A percentile compares a stretch with the other conserved stretches of the same genome.
Evolutionary conservation across 2,888 invertebrate genomes (phyloP).

Genomic region (Cephonodes hylas): DNA sequence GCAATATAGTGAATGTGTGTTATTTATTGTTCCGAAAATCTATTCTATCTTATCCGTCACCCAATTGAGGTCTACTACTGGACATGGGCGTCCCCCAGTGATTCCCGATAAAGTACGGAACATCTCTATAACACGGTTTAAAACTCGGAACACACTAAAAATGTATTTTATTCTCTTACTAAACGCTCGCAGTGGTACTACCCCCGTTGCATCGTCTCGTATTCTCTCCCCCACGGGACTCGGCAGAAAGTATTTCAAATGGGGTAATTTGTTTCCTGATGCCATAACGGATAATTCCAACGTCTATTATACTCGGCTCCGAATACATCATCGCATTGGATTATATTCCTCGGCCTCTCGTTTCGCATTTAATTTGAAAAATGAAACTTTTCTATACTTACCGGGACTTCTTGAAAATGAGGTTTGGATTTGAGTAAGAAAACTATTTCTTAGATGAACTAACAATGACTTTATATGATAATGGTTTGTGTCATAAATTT

Average conservation of each 20-base stretch:
- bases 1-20: too few relatives aligned
- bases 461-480: too few relatives aligned
- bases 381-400: neutral
- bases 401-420: neutral
- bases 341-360: neutral
- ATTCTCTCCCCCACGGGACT: constrained; percentile 39
- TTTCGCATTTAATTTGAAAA: neutral
- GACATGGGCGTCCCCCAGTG: too few relatives aligned
- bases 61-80: too few relatives aligned
- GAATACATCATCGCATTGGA: neutral
- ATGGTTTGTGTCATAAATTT: too few relatives aligned
- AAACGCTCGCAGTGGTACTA: constrained; percentile 28
- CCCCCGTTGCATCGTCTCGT: constrained; percentile 22
- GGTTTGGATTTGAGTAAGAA: too few relatives aligned
- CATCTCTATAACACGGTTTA: too few relatives aligned
- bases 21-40: too few relatives aligned
- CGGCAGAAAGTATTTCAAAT: constrained; percentile 43
- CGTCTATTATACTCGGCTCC: constrained; percentile 8
- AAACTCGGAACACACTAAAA: too few relatives aligned
- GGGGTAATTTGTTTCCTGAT: constrained; percentile 54
- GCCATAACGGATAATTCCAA: constrained; percentile 38
- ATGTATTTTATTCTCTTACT: neutral
- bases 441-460: too few relatives aligned
- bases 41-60: too few relatives aligned
- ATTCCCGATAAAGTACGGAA: too few relatives aligned